Percentiles rank a stretch among this genome's conserved stretches.
Evolutionary conservation across 2,797 vertebrate species (phyloP).

Genomic region (Capromys pilorides): DNA sequence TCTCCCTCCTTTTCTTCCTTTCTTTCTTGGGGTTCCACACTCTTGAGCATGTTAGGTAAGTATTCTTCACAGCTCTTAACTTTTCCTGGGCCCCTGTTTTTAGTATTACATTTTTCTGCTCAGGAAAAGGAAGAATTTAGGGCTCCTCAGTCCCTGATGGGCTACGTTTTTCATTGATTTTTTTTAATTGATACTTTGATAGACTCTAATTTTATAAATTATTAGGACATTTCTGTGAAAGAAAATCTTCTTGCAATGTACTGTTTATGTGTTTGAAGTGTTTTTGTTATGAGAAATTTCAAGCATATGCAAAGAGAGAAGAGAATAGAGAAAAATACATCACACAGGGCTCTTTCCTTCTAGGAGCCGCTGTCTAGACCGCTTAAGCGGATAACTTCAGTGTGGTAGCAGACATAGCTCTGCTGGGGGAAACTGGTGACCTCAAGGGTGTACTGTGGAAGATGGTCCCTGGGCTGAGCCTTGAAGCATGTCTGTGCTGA

Average conservation of each 20-base stretch:
- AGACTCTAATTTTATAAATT: not conserved
- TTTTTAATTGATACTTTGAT: not conserved
- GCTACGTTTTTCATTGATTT: not conserved
- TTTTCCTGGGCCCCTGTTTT: not conserved
- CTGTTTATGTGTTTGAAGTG: not conserved
- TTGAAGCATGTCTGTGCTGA: not conserved
- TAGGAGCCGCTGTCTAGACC: not conserved
- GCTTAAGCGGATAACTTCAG: not conserved
- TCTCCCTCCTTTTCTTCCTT: not conserved
- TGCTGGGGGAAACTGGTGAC: not conserved
- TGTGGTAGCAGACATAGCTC: not conserved
- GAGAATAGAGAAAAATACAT: not conserved
- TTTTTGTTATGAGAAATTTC: constrained; percentile 40
- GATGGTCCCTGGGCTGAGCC: not conserved
- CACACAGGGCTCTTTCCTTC: not conserved
- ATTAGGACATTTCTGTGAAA: not conserved
- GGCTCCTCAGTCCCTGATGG: not conserved
- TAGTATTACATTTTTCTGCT: not conserved
- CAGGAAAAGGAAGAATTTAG: not conserved
- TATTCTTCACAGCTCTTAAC: not conserved
- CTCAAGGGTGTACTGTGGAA: not conserved
- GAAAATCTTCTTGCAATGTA: not conserved
- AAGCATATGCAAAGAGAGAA: not conserved
- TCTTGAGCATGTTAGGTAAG: not conserved
- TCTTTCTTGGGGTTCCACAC: not conserved